These are phyloP conservation scores for Danio jaintianensis DNA, from an alignment of 2,797 vertebrate genomes.

Conservation along the genomic window DNA sequence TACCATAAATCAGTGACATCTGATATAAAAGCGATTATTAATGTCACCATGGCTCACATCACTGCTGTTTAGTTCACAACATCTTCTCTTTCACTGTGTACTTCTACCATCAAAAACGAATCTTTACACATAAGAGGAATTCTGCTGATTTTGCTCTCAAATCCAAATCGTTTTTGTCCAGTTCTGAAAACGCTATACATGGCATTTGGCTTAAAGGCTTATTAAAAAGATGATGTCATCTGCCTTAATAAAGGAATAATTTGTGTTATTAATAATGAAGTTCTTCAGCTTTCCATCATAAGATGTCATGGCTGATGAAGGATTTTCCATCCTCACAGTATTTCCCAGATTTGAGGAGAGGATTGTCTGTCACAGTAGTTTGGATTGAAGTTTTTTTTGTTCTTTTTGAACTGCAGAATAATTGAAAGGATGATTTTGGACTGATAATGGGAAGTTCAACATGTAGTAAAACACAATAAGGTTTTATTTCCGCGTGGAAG, in stretches of 20 bases:
- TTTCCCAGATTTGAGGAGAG: neutral
- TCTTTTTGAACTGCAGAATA: neutral
- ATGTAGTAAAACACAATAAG: neutral
- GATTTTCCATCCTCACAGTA: neutral
- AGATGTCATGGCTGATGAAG: neutral
- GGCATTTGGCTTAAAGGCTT: neutral
- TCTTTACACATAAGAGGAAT: neutral
- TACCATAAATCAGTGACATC: neutral
- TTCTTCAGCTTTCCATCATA: neutral
- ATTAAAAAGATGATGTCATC: neutral
- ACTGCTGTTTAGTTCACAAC: neutral
- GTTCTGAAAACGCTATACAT: neutral
- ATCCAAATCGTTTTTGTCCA: neutral
- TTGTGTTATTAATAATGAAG: neutral
- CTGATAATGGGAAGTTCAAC: neutral
- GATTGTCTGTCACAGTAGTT: neutral
- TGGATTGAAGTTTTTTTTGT: neutral
- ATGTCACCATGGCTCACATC: neutral
- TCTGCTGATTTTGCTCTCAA: neutral
- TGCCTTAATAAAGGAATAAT: neutral
- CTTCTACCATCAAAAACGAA: constrained; percentile 9
- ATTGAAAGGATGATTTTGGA: neutral
- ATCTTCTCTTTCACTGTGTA: neutral
- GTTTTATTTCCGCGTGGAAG: neutral
- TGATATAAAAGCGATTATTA: constrained; percentile 9